phyloP scores from a whole-genome alignment of 2,113 vertebrate species.

The Clinocottus analis region DNA sequence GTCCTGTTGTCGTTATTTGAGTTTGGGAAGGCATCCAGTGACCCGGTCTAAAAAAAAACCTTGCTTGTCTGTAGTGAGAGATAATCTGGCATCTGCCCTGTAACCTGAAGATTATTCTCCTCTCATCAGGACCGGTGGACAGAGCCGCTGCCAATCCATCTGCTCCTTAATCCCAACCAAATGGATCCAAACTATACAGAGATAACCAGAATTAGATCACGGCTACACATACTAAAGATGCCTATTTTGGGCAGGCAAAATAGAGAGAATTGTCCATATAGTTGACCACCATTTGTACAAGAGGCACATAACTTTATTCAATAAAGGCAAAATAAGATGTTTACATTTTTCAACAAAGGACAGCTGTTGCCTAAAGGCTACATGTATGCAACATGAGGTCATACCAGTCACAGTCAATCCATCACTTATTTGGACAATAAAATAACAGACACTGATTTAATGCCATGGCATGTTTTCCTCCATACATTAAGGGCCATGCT shows the following conservation, averaged over 20 bases:
- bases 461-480: neutral
- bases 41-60: slow-evolving; percentile 47
- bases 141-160: slow-evolving; percentile 64
- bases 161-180: slow-evolving; percentile 65
- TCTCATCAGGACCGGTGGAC: slow-evolving; percentile 70
- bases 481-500: too few relatives aligned
- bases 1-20: neutral
- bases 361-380: neutral
- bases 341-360: neutral
- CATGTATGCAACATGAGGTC: neutral
- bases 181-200: slow-evolving; percentile 25
- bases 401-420: neutral
- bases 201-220: slow-evolving; percentile 21
- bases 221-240: neutral
- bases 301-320: fast-evolving
- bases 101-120: slow-evolving; percentile 79
- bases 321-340: neutral
- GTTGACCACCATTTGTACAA: neutral
- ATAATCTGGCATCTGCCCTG: slow-evolving; percentile 70
- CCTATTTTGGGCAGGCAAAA: neutral
- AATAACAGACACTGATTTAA: neutral
- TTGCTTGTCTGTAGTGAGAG: slow-evolving; percentile 43
- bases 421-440: neutral
- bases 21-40: slow-evolving; percentile 24
- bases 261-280: neutral